Conservation (phyloP, 1,140 invertebrate genomes). For the Drosophila lacertosa region DNA sequence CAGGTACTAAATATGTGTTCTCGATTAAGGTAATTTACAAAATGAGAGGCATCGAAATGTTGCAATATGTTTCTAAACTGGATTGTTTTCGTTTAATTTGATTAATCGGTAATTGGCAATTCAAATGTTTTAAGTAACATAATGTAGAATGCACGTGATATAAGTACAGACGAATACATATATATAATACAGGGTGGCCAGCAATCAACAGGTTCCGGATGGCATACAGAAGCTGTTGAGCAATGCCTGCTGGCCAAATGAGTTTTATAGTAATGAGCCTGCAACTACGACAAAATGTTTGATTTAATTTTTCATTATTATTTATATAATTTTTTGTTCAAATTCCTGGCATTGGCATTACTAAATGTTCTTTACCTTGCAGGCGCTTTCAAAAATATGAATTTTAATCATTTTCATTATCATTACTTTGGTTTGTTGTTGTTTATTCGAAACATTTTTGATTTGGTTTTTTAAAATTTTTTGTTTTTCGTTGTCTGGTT, state of each 20-base stretch:
- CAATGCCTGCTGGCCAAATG: slow-evolving; percentile 11
- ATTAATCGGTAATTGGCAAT: background rate
- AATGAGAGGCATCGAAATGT: slow-evolving; percentile 35
- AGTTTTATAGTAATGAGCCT: slow-evolving; percentile 43
- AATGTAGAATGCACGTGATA: slow-evolving; percentile 28
- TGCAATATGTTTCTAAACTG: slow-evolving; percentile 15
- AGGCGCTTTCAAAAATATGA: slow-evolving; percentile 40
- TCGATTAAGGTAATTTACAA: slow-evolving; percentile 43
- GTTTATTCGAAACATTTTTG: slow-evolving; percentile 47
- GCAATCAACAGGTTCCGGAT: slow-evolving; percentile 34
- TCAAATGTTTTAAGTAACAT: slow-evolving; percentile 4
- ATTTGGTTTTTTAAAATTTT: slow-evolving; percentile 4
- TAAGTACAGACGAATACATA: slow-evolving; percentile 38
- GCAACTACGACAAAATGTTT: slow-evolving; percentile 37
- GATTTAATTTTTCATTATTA: slow-evolving; percentile 18
- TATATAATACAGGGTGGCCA: slow-evolving; percentile 27
- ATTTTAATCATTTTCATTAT: slow-evolving; percentile 35
- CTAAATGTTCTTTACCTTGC: slow-evolving; percentile 35
- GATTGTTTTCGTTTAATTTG: background rate
- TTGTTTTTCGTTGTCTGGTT: slow-evolving; percentile 22
- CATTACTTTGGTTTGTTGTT: slow-evolving; percentile 70
- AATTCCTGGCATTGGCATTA: slow-evolving; percentile 17
- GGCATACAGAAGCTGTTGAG: slow-evolving; percentile 41
- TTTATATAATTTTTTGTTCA: slow-evolving; percentile 28
- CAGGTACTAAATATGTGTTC: slow-evolving; percentile 40